Conservation (phyloP, 2,113 vertebrate genomes). For the Tauraco erythrolophus region DNA sequence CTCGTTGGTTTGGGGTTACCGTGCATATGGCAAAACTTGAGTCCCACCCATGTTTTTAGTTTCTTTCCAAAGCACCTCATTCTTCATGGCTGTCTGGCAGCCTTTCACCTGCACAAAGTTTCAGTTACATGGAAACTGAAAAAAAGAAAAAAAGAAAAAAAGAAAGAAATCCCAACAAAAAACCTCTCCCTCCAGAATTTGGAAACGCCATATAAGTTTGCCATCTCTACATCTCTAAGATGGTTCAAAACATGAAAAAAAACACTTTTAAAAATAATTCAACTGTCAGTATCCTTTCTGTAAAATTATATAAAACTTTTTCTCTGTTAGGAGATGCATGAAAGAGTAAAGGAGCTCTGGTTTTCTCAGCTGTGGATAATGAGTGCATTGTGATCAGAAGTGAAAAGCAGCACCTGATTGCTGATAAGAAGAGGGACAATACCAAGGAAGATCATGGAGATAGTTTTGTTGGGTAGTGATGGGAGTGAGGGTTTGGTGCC, state of each 20-base stretch:
- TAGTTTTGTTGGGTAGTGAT: not conserved
- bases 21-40: not conserved
- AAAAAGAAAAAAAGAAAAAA: not conserved
- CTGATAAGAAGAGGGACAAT: not conserved
- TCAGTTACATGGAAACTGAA: not conserved
- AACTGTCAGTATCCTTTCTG: not conserved
- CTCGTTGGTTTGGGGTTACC: not conserved
- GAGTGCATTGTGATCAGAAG: not conserved
- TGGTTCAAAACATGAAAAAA: not conserved
- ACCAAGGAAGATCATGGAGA: not conserved
- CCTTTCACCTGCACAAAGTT: not conserved
- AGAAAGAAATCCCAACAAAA: not conserved
- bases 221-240: not conserved
- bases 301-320: not conserved
- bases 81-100: not conserved
- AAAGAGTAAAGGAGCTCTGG: not conserved
- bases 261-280: not conserved
- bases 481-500: not conserved
- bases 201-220: not conserved
- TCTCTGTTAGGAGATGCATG: not conserved
- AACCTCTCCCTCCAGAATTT: not conserved
- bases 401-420: not conserved
- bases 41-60: not conserved
- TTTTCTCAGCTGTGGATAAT: not conserved
- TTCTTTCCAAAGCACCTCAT: not conserved